Evolutionary conservation across 2,113 vertebrate genomes (phyloP), one percentile per base, ranked within the genome.

Genomic region (Donacobius atricapilla): DNA sequence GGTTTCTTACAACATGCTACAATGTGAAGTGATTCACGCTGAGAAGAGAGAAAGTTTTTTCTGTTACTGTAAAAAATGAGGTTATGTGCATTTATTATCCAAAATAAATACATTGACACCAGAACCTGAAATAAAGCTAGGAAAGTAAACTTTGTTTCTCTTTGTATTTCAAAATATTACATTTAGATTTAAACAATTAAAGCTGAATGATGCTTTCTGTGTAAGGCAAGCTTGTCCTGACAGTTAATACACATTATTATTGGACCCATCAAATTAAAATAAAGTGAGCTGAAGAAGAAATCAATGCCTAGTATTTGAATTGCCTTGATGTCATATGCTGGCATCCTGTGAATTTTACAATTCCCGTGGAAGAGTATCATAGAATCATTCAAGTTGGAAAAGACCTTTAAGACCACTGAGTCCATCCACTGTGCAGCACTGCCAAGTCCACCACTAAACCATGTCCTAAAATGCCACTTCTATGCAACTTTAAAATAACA

Each of bases 41-140:
- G 66, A 96, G 83, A 57, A 90, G 22, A 75, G 30, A 80, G 69
- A 80, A 82, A 70, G 24, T 44, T 95, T 63, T 89, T 88, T 61
- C 42, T 87, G 30, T 93, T 83, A 79, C 53, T 90, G 58, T 33
- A 95, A 68, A 84, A 90, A 58, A 40, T 39, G 12, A 90, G 64
- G 75, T 25, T 88, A 73, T 69, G 60, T 33, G 37, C 18, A 58
- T 45, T 68, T 86, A 82, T 60, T 63, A 53, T 87, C 61, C 80
- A 90, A 91, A 94, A 93, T 68, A 94, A 96, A 91, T 23, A 93
- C 30, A 68, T 20, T 89, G 72, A 78, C 54, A 88, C 4, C 31
- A 78, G 25, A 71, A 50, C 37, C 86, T 90, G 72, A 84, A 95
- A 80, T 56, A 86, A 95, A 93, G 56, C 13, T 61, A 64, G 22